Base-by-base conservation (phyloP, 2,113 vertebrate genomes). In the Podarcis raffonei region DNA sequence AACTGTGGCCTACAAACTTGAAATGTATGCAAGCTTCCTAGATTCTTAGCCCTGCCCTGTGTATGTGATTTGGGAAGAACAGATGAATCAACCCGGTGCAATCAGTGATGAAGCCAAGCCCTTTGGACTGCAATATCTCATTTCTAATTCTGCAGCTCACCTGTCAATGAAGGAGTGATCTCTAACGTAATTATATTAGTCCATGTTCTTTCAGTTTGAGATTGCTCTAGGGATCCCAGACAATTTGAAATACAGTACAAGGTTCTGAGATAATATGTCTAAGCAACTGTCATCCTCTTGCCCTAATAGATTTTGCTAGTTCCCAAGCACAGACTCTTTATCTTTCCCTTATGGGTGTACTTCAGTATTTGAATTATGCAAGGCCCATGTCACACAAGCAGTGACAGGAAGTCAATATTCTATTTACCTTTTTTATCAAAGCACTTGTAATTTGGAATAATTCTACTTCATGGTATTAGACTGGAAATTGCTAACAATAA, bases 351-450 rank as follows among this genome's bases (percentile, higher is more conserved):
- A 91, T 57, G 91, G 79, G 88, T 93, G 62, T 84, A 85, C 35
- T 91, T 86, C 48, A 88, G 71, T 90, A 87, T 89, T 92, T 90
- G 74, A 75, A 88, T 84, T 91, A 92, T 92, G 82, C 71, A 95
- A 90, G 84, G 62, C 57, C 91, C 84, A 62, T 15, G 1, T 95
- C 94, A 92, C 53, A 62, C 37, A 89, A 65, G 1, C 30, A 86
- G 84, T 91, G 92, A 92, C 91, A 91, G 93, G 81, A 95, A 93
- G 85, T 89, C 89, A 94, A 93, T 93, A 93, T 89, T 81, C 77
- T 90, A 93, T 94, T 94, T 93, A 84, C 65, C 88, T 94, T 94
- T 89, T 81, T 89, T 30, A 86, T 88, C 77, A 88, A 85, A 93
- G 80, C 3, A 89, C 91, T 92, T 92, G 27, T 25, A 94, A 90